Base-by-base conservation (phyloP, 2,888 invertebrate genomes). In the Perizoma flavofasciatum region DNA sequence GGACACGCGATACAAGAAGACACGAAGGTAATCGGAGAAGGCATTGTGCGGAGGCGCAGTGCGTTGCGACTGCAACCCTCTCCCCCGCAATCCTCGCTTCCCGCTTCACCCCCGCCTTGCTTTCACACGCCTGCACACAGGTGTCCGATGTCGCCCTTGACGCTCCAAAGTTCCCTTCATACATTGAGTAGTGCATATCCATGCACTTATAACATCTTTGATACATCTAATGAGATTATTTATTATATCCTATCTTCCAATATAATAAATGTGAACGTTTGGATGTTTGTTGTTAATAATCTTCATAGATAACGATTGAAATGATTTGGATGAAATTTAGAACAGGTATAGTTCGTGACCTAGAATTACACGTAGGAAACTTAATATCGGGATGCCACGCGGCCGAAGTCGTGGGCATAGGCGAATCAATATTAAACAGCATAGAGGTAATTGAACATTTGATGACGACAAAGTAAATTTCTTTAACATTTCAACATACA, bases 141-240 rank as follows among this genome's bases (percentile, higher is more conserved):
- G 91, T 92, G 89, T 92, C 88, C 79, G 81, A 72, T 92, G 81
- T 89, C 90, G 90, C 89, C 91, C 90, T 91, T 91, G 90, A 88
- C 83, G 86, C 74, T 79, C 73, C 81, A 84, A 86, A 85, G 82
- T 85, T 82, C 83, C 83, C 79, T 75, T 76, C 77, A 74, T 76
- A 77, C 79, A 68, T 57, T 60, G 32, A 32, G 48, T 34, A 50
- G 41, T 49, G 39, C 57, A 55, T 39, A 50, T 53, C 46, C 45
- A 57, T 54, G 35, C 41, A 47, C 11, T 61, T 50, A n/a, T 49
- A 1, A 45, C 56, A 61, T 61, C 34, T 49, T 3, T 35, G 52
- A 61, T 61, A 55, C 49, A 49, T 56, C 45, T 50, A 48, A 10
- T 10, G 43, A 41, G 52, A 43, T 37, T 32, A 56, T 50, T 46